These are phyloP conservation scores for Drosophila melanogaster DNA, from an alignment of 1,140 invertebrate species.

Conservation along the genomic window Release_6_plus_ISO1_MT NT_033779.5:16089001-16089500, in stretches of 20 bases:
- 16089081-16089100: constrained; percentile 51
- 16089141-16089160: constrained; percentile 47
- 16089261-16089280: neutral
- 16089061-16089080: constrained; percentile 14
- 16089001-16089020: constrained; percentile 77
- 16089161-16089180: constrained; percentile 46
- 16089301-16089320: too few relatives aligned
- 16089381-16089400: too few relatives aligned
- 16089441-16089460: too few relatives aligned
- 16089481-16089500: too few relatives aligned
- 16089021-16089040: constrained; percentile 76
- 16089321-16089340: too few relatives aligned
- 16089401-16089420: too few relatives aligned
- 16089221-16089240: neutral
- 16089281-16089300: neutral
- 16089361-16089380: too few relatives aligned
- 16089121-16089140: constrained; percentile 44
- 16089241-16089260: neutral
- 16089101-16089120: constrained; percentile 60
- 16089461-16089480: too few relatives aligned
- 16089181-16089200: constrained; percentile 43
- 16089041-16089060: constrained; percentile 10
- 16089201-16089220: neutral
- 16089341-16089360: too few relatives aligned
- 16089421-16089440: too few relatives aligned